Evolutionary conservation across 1,140 invertebrate species (phyloP), one percentile per base, ranked within the genome.

Genomic region (Triops longicaudatus): DNA sequence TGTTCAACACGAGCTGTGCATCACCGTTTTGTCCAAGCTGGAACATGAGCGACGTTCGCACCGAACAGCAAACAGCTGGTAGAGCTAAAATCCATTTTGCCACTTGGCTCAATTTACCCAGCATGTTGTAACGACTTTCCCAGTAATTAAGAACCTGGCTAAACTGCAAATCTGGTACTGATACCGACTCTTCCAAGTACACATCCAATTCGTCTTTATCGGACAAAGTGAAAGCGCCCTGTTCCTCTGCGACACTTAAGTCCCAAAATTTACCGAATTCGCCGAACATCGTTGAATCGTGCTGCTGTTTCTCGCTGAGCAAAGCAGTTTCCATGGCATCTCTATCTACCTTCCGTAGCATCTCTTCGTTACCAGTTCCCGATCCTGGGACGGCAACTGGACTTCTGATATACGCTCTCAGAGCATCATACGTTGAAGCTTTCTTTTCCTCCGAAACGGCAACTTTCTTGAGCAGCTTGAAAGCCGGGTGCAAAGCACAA

Each of bases 181-280:
- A 73, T n/a, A 77, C 17, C 28, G 42, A 73, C 76, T 77, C 76
- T 44, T 77, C 76, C 71, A 77, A 26, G 72, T 77, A 77, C 22
- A 44, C 9, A 14, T 77, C 76, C 72, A 77, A 43, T 72, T 77
- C 76, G 26, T 75, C 74, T 63, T 63, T 63, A 63, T 63, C 14
- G 6, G 50, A 63, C 22, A 63, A 10, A 9, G 50, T 63, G 22
- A 63, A 10, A 22, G 17, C 50, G 9, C 50, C 50, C 17, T 63
- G 10, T 43, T 71, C 76, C 73, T 71, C 27, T 50, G 72, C 14
- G 37, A 73, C 42, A 42, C 37, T 12, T 22, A 43, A 37, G 76
- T 73, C 72, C 28, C 74, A 75, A 44, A 73, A 72, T 26, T 73
- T 26, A 12, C 50, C 41, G 72, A 28, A n/a, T n/a, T 37, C 42